Evolutionary conservation across 2,797 vertebrate species (phyloP).

Genomic region (Onychomys leucogaster): DNA sequence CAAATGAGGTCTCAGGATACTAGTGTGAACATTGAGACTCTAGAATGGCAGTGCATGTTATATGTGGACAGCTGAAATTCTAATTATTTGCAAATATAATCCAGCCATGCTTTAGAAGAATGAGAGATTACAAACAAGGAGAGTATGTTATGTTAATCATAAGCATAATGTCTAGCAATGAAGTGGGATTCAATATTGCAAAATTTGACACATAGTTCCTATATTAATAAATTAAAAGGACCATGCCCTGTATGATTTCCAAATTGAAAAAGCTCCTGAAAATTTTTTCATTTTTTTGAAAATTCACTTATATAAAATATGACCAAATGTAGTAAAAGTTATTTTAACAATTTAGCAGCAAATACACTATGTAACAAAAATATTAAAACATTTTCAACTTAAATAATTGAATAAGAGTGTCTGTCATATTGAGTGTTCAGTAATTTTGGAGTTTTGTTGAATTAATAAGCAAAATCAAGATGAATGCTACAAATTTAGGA

Average conservation of each 20-base stretch:
- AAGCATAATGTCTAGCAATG: not conserved
- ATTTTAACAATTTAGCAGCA: not conserved
- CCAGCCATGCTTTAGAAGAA: not conserved
- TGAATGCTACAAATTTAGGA: not conserved
- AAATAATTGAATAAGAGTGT: not conserved
- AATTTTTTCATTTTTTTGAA: not conserved
- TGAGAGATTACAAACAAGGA: not conserved
- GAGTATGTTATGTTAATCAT: not conserved
- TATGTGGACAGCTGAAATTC: not conserved
- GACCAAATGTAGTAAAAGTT: not conserved
- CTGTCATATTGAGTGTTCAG: not conserved
- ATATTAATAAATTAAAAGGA: not conserved
- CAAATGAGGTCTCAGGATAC: not conserved
- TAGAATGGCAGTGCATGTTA: not conserved
- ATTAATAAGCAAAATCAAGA: not conserved
- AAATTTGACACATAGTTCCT: not conserved
- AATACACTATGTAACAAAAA: conserved; percentile 12
- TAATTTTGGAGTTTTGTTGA: conserved; percentile 4
- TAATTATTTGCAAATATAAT: not conserved
- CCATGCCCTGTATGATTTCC: not conserved
- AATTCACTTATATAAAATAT: not conserved
- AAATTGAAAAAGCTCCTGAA: not conserved
- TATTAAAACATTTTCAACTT: not conserved
- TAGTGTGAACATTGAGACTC: not conserved
- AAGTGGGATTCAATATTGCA: not conserved